These are phyloP conservation scores for Dicyrtoma fusca DNA, from an alignment of 2,888 invertebrate genomes.

Conservation along the genomic window DNA sequence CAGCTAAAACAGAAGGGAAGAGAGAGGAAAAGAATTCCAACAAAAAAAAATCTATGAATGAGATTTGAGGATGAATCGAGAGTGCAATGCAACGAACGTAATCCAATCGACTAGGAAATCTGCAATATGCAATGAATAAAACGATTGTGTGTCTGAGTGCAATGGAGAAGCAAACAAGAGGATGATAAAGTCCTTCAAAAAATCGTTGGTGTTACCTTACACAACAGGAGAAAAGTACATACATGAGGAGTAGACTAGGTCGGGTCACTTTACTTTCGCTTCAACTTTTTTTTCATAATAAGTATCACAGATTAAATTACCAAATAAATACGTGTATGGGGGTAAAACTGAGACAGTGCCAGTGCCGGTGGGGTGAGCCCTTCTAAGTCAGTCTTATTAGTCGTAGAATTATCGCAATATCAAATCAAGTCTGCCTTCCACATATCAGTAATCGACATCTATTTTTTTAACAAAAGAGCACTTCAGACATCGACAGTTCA, in stretches of 20 bases:
- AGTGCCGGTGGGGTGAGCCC: background rate
- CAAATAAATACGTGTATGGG: slow-evolving; percentile 40
- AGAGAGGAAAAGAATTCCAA: too few species aligned
- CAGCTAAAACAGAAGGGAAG: too few species aligned
- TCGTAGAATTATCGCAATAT: too few species aligned
- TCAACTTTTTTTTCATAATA: slow-evolving; percentile 30
- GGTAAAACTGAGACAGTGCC: background rate
- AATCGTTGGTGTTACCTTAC: slow-evolving; percentile 32
- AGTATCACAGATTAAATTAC: slow-evolving; percentile 43
- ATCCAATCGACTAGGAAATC: slow-evolving; percentile 26
- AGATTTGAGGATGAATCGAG: background rate
- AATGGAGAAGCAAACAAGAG: slow-evolving; percentile 19
- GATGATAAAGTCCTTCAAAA: slow-evolving; percentile 30
- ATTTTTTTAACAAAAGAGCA: too few species aligned
- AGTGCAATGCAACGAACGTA: slow-evolving; percentile 11
- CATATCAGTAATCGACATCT: too few species aligned
- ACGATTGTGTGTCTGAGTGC: background rate
- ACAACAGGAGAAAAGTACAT: slow-evolving; percentile 1
- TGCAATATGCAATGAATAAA: slow-evolving; percentile 22
- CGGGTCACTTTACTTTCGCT: slow-evolving; percentile 43
- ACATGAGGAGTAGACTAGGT: slow-evolving; percentile 25
- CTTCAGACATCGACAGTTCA: too few species aligned
- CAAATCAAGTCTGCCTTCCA: too few species aligned
- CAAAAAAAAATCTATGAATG: too few species aligned
- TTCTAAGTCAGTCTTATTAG: background rate